Percentiles rank a stretch among this genome's conserved stretches.
Evolutionary conservation across 2,797 vertebrate species (phyloP).

Genomic region (Steatocranus sp.): DNA sequence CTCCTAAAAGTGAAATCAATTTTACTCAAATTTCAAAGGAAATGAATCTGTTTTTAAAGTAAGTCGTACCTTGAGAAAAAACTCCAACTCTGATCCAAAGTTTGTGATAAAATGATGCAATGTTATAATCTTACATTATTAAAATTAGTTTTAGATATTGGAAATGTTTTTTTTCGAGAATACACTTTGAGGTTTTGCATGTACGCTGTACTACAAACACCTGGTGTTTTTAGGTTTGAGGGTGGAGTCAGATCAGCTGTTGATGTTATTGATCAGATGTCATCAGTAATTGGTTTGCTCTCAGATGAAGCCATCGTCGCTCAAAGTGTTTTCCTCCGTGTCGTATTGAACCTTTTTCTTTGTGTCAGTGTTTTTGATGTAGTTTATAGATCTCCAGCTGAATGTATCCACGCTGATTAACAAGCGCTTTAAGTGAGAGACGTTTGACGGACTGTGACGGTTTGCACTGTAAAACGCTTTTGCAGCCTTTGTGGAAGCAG

Average conservation of each 20-base stretch:
- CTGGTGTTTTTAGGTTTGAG: neutral
- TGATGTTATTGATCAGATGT: neutral
- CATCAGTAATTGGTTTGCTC: neutral
- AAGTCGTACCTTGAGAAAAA: neutral
- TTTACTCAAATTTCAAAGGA: neutral
- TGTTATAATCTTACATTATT: neutral
- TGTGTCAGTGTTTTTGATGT: slow-evolving; percentile 50
- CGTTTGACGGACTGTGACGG: slow-evolving; percentile 28
- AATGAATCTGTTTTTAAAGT: neutral
- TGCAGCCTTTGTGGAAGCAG: slow-evolving; percentile 27
- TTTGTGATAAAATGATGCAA: neutral
- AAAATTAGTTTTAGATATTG: neutral
- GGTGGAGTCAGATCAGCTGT: neutral
- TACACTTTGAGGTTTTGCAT: neutral
- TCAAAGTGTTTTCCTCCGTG: neutral
- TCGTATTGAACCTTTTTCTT: neutral
- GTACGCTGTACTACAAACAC: neutral
- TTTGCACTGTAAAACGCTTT: slow-evolving; percentile 59
- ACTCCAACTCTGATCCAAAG: neutral
- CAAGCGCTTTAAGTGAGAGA: slow-evolving; percentile 42
- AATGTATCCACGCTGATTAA: slow-evolving; percentile 60
- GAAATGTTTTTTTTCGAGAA: fast-evolving
- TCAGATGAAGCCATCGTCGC: neutral
- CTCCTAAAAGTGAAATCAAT: neutral
- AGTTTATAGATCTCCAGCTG: slow-evolving; percentile 33